Evolutionary conservation across 2,797 vertebrate species (phyloP).

Genomic region (Yasuhikotakia modesta): DNA sequence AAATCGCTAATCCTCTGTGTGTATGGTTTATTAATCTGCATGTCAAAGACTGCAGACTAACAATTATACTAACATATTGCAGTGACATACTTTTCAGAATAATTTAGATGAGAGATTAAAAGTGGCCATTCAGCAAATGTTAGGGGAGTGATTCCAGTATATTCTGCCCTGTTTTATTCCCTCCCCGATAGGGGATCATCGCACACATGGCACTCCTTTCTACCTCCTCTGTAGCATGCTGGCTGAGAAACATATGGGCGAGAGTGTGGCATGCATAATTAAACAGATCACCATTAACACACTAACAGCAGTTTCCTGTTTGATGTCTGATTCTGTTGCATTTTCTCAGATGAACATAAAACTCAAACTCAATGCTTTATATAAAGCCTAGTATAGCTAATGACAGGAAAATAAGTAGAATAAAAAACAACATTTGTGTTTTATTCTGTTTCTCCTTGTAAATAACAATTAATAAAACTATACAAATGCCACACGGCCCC

Average conservation of each 20-base stretch:
- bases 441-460: not conserved
- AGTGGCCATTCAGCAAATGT: constrained; percentile 25
- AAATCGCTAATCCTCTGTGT: not conserved
- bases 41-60: not conserved
- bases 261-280: constrained; percentile 59
- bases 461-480: constrained; percentile 30
- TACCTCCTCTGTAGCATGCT: constrained; percentile 22
- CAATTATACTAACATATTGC: constrained; percentile 15
- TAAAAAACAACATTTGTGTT: not conserved
- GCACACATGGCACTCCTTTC: constrained; percentile 33
- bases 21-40: not conserved
- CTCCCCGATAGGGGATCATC: constrained; percentile 19
- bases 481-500: not conserved
- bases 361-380: constrained; percentile 24
- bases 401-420: constrained; percentile 2
- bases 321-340: not conserved
- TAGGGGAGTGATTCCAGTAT: constrained; percentile 23
- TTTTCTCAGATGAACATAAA: constrained; percentile 33
- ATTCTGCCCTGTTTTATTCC: constrained; percentile 26
- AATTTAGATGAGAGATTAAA: constrained; percentile 34
- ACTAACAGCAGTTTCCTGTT: not conserved
- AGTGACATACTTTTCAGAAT: constrained; percentile 16
- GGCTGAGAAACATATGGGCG: constrained; percentile 47
- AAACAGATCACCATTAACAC: constrained; percentile 34
- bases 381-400: constrained; percentile 35